Base-by-base conservation (phyloP, 2,113 vertebrate species). In the Taurulus bubalis region DNA sequence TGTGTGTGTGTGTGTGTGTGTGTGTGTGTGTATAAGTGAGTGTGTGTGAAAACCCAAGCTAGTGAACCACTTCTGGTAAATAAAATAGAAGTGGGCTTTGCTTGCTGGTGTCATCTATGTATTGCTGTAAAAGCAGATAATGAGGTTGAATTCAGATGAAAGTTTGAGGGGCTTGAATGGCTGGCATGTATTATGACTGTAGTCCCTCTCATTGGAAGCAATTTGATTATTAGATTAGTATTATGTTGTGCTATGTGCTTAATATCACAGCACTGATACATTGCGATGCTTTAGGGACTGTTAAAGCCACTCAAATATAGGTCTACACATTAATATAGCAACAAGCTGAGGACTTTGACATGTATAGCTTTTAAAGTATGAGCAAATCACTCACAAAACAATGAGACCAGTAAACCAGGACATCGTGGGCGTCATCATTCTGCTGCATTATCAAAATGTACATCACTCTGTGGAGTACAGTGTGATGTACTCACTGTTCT, bases 51-150 rank as follows among this genome's bases (percentile, higher is more conserved):
- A 87, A 87, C 82, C 80, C 32, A 71, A 71, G n/a, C 38, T 71
- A 66, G 68, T 88, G 75, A 90, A 87, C 76, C 89, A 89, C 89
- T 93, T 91, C 88, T 92, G 87, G 88, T 93, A 93, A 93, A 75
- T 85, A 72, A 88, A 86, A 78, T 80, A 75, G 75, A 77, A 86
- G 83, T 87, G 79, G 81, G 79, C 78, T 84, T 71, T 64, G 56
- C 58, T 78, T 30, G 55, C 51, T 64, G 36, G 28, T 63, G 80
- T 85, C 42, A 24, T 63, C 69, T 74, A 49, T 22, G 22, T 47
- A 47, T 10, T 80, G 58, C 68, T 72, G 51, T 83, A 68, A 90
- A 62, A 36, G 55, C 49, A 76, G 72, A 89, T 76, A 84, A 63
- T 45, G 67, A 83, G 59, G 68, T 28, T 10, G 59, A 70, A 55